Percentiles rank a stretch among this genome's conserved stretches.
These are phyloP conservation scores for Agrochola macilenta DNA, from an alignment of 2,888 invertebrate species.

Conservation along the genomic window DNA sequence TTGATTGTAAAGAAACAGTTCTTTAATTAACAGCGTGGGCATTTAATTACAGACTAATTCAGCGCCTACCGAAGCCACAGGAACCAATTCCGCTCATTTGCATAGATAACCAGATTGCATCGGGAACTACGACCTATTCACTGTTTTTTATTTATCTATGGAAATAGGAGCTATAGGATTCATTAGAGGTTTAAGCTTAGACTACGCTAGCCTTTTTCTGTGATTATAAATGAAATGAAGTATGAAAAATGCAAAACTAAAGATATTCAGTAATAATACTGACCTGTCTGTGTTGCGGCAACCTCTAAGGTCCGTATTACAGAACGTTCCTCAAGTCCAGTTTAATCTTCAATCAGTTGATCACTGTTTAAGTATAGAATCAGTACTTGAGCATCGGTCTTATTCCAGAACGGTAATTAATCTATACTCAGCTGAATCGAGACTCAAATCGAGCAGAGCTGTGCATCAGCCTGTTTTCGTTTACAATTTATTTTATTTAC, in stretches of 20 bases:
- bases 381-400: too few relatives aligned
- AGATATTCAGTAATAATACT: not conserved
- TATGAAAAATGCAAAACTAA: not conserved
- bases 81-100: conserved; percentile 54
- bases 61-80: conserved; percentile 42
- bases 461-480: too few relatives aligned
- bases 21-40: conserved; percentile 40
- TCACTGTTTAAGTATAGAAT: too few relatives aligned
- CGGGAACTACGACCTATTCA: conserved; percentile 33
- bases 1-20: conserved; percentile 18
- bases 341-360: too few relatives aligned
- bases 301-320: too few relatives aligned
- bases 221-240: not conserved
- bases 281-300: too few relatives aligned
- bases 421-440: too few relatives aligned
- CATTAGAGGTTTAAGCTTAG: not conserved
- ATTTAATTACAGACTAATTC: conserved; percentile 50
- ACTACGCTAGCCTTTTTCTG: not conserved
- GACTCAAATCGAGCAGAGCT: too few relatives aligned
- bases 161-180: conserved; percentile 9
- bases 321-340: too few relatives aligned
- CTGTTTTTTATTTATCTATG: conserved; percentile 44
- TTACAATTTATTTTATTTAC: too few relatives aligned
- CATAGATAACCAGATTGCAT: conserved; percentile 54
- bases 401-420: too few relatives aligned